Conservation (phyloP, 2,113 vertebrate species). For the Nycticryphes semicollaris region DNA sequence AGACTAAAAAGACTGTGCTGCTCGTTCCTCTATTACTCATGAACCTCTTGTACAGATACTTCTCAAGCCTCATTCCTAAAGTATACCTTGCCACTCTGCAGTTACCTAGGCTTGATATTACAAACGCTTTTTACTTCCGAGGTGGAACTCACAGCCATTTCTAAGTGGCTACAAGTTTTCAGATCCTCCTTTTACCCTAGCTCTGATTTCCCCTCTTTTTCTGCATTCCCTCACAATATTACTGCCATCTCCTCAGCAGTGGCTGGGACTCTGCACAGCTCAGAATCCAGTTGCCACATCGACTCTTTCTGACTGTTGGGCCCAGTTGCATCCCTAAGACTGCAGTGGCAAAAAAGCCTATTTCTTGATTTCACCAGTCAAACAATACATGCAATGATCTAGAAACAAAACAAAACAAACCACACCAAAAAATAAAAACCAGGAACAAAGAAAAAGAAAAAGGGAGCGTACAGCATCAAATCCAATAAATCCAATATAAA, state of each 20-base stretch:
- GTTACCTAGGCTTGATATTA: background rate
- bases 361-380: background rate
- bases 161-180: background rate
- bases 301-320: background rate
- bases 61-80: background rate
- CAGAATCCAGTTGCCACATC: background rate
- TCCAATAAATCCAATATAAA: background rate
- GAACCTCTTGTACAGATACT: background rate
- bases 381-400: background rate
- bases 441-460: background rate
- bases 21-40: background rate
- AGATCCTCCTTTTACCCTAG: background rate
- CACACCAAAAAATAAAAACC: background rate
- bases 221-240: background rate
- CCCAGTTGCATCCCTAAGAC: background rate
- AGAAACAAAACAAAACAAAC: background rate
- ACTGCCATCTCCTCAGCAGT: background rate
- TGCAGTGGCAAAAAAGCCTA: background rate
- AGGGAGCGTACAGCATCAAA: background rate
- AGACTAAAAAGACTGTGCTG: background rate
- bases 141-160: background rate
- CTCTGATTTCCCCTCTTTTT: background rate
- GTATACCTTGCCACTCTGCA: background rate
- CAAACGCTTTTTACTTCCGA: background rate
- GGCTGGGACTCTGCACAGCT: background rate